A percentile compares a stretch with the other conserved stretches of the same genome.
These are phyloP conservation scores for Mesembrinibis cayennensis DNA, from an alignment of 2,113 vertebrate genomes.

Conservation along the genomic window DNA sequence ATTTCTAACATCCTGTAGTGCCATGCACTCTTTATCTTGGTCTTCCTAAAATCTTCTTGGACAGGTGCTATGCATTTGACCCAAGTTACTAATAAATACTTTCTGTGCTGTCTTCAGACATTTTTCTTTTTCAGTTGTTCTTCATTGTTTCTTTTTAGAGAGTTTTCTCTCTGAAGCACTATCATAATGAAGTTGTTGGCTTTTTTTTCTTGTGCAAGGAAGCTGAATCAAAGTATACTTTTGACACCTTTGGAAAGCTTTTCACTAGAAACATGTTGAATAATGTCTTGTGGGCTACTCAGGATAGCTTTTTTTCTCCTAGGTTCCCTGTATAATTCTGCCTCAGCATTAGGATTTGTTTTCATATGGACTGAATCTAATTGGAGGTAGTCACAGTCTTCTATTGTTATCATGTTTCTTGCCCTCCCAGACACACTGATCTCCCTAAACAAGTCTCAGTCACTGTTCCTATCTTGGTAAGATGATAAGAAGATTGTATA, in stretches of 20 bases:
- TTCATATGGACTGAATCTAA: background rate
- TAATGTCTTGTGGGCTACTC: background rate
- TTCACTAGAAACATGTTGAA: background rate
- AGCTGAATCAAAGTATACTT: background rate
- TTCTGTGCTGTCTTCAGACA: background rate
- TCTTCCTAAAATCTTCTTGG: background rate
- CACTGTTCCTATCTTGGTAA: background rate
- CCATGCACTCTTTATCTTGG: background rate
- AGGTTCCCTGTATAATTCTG: background rate
- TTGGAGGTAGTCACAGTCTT: background rate
- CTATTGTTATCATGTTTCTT: background rate
- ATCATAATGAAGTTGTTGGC: background rate
- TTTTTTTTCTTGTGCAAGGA: background rate
- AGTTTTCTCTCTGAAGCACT: background rate
- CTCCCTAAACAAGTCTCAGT: background rate
- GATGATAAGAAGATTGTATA: background rate
- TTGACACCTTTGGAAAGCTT: background rate
- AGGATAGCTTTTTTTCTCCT: background rate
- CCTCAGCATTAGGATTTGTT: background rate
- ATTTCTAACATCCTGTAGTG: background rate
- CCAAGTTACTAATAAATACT: background rate
- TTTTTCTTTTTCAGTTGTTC: background rate
- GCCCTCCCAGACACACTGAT: background rate
- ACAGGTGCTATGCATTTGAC: background rate
- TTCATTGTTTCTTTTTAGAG: background rate